Evolutionary conservation across 1,140 invertebrate species (phyloP).

Genomic region (Trigoniulus corallinus): DNA sequence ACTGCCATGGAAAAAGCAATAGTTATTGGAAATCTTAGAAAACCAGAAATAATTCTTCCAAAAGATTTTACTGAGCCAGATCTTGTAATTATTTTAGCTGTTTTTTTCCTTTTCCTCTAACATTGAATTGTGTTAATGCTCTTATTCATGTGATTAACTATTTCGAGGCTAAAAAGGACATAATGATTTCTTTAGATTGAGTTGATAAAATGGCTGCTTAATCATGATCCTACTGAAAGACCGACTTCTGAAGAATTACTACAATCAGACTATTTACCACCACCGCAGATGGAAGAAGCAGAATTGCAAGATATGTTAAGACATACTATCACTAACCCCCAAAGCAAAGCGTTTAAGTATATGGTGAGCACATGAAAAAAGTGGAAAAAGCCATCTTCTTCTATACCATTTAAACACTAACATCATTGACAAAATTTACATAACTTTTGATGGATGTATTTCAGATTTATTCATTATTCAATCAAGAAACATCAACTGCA

Average conservation of each 20-base stretch:
- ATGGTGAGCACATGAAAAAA: slow-evolving; percentile 36
- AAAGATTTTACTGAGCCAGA: slow-evolving; percentile 33
- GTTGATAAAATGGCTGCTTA: slow-evolving; percentile 53
- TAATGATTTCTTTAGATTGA: slow-evolving; percentile 20
- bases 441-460: not conserved
- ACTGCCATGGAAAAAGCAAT: slow-evolving; percentile 80
- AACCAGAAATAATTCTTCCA: slow-evolving; percentile 46
- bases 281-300: slow-evolving; percentile 53
- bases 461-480: slow-evolving; percentile 19
- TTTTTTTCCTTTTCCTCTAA: too few species aligned
- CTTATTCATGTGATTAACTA: not conserved
- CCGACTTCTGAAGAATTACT: slow-evolving; percentile 71
- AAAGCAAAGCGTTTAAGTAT: slow-evolving; percentile 63
- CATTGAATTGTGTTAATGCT: too few species aligned
- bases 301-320: slow-evolving; percentile 57
- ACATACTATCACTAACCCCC: slow-evolving; percentile 55
- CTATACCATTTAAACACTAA: not conserved
- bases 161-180: too few species aligned
- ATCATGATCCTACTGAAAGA: slow-evolving; percentile 61
- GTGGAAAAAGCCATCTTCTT: not conserved
- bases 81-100: not conserved
- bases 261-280: slow-evolving; percentile 59
- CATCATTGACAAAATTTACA: not conserved
- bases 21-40: slow-evolving; percentile 49
- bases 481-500: slow-evolving; percentile 37